phyloP scores from a whole-genome alignment of 2,113 vertebrate species.

The Tetrax tetrax region DNA sequence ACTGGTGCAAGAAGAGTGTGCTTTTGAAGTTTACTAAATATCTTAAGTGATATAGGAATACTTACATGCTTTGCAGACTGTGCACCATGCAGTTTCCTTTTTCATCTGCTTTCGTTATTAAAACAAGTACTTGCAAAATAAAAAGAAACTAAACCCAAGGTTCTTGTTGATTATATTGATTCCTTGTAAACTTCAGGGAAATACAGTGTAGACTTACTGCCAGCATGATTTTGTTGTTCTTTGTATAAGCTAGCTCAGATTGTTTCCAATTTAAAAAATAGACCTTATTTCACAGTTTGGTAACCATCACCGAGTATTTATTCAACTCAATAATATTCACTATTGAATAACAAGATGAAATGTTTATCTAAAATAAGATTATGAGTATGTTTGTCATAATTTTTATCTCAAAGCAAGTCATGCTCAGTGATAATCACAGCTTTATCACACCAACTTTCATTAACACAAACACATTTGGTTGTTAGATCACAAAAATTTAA shows the following conservation, averaged over 20 bases:
- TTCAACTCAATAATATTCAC: constrained; percentile 58
- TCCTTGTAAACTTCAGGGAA: constrained; percentile 45
- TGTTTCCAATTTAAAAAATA: constrained; percentile 65
- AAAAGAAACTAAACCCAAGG: neutral
- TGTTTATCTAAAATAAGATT: constrained; percentile 53
- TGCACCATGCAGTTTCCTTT: neutral
- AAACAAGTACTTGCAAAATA: constrained; percentile 14
- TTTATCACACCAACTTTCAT: neutral
- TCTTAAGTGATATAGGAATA: constrained; percentile 47
- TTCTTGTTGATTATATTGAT: neutral
- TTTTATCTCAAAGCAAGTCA: constrained; percentile 53
- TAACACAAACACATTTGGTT: neutral
- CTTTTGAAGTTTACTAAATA: constrained; percentile 45
- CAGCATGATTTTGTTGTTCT: constrained; percentile 50
- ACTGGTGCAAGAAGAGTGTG: constrained; percentile 25
- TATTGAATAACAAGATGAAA: constrained; percentile 48
- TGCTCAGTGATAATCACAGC: neutral
- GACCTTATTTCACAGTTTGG: constrained; percentile 19
- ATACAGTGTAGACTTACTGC: constrained; percentile 56
- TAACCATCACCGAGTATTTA: constrained; percentile 53
- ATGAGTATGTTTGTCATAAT: constrained; percentile 23
- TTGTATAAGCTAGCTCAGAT: constrained; percentile 39
- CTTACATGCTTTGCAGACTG: constrained; percentile 23
- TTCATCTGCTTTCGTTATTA: constrained; percentile 44
- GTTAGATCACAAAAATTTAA: neutral